These are phyloP conservation scores for Andrena chrysosceles DNA, from an alignment of 2,888 invertebrate species.

Conservation along the genomic window DNA sequence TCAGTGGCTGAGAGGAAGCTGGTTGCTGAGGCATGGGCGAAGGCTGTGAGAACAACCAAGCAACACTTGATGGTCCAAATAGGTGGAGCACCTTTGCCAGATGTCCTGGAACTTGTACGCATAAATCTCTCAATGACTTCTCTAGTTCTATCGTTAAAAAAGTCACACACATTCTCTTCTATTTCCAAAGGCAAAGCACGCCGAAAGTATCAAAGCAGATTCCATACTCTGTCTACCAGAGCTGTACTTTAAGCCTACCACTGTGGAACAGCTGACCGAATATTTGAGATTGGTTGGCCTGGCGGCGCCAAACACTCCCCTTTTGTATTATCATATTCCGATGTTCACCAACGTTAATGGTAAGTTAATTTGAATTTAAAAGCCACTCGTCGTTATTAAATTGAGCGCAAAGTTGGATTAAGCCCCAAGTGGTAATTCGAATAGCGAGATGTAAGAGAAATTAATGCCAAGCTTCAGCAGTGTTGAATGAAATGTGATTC, in stretches of 20 bases:
- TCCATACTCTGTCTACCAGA: conserved; percentile 92
- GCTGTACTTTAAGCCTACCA: conserved; percentile 90
- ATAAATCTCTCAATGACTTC: not conserved
- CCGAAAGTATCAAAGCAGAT: conserved; percentile 88
- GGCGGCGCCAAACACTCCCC: conserved; percentile 91
- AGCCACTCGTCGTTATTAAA: not conserved
- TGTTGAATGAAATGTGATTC: not conserved
- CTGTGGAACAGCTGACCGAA: conserved; percentile 87
- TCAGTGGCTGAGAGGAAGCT: conserved; percentile 89
- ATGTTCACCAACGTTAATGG: conserved; percentile 89
- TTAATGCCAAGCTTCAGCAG: not conserved
- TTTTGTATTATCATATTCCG: conserved; percentile 94
- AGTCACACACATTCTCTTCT: not conserved
- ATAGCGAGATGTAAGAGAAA: not conserved
- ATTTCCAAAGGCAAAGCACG: conserved; percentile 88
- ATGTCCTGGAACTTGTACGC: conserved; percentile 89
- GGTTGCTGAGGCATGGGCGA: conserved; percentile 88
- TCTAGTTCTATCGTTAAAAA: not conserved
- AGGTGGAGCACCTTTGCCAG: conserved; percentile 89
- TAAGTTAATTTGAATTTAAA: conserved; percentile 85
- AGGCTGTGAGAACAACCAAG: conserved; percentile 86
- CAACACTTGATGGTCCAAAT: conserved; percentile 90
- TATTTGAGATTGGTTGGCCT: conserved; percentile 89
- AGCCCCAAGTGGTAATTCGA: not conserved
- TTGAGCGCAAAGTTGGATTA: not conserved